phyloP scores from a whole-genome alignment of 2,888 invertebrate genomes.

The Noctua janthina region DNA sequence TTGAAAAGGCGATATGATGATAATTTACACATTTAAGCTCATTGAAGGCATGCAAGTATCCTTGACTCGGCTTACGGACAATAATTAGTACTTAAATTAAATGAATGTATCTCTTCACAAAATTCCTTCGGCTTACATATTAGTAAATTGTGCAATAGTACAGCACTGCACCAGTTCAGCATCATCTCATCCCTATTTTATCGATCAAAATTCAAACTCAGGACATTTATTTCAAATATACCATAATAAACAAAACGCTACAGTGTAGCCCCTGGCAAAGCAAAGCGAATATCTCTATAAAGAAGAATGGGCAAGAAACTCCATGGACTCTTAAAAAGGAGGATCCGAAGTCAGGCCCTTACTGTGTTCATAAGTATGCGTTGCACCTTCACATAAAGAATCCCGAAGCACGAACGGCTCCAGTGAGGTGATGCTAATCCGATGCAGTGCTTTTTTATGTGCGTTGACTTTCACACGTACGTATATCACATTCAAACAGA shows the following conservation, averaged over 20 bases:
- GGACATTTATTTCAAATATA: neutral
- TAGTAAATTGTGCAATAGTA: slow-evolving; percentile 9
- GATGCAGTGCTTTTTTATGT: neutral
- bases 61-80: neutral
- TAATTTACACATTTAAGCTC: slow-evolving; percentile 1
- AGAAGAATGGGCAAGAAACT: neutral
- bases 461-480: neutral
- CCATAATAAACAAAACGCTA: neutral
- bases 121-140: neutral
- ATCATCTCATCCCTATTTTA: neutral
- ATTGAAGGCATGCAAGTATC: slow-evolving; percentile 1
- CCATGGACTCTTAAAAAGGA: neutral
- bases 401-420: no score
- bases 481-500: slow-evolving; percentile 19
- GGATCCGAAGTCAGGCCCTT: neutral
- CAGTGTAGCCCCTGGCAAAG: neutral
- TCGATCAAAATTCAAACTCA: neutral
- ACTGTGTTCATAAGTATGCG: neutral
- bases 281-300: neutral
- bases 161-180: neutral
- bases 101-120: neutral
- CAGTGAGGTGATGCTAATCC: neutral
- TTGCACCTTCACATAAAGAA: neutral
- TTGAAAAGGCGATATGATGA: slow-evolving; percentile 6
- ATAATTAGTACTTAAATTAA: slow-evolving; percentile 1